Base-by-base conservation (phyloP, 2,888 invertebrate species). In the Drosophila ezoana region DNA sequence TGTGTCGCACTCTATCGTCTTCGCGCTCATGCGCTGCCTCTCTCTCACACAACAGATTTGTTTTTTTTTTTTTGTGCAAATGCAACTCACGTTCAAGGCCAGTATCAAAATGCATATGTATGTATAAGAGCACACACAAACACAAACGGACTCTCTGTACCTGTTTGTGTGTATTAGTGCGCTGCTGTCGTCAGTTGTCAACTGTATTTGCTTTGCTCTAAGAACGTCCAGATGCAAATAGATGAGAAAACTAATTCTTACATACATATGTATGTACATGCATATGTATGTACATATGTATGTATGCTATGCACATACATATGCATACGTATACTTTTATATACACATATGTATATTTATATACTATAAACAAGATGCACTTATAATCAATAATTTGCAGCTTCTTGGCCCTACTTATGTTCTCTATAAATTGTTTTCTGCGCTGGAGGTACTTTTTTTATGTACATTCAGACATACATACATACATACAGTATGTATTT, bases 1-100 rank as follows among this genome's bases (percentile, higher is more conserved):
- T 40, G 11, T 47, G 45, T 47, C 35, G 40, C 76, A 11, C 51
- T 56, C 35, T 37, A 6, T 47, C 40, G 43, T 53, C 10, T 41
- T 38, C 13, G 32, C n/a, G 20, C 65, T 44, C 32, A 23, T 35
- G 14, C 72, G 6, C 41, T 66, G 48, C 32, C 33, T n/a, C 52
- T 47, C 53, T 75, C 72, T 70, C 41, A 52, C 43, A 14, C 20
- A 49, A 20, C 54, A 44, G 35, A 54, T n/a, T n/a, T n/a, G n/a
- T n/a, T n/a, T n/a, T n/a, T n/a, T 44, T 54, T 54, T 45, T 68
- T 40, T 61, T 71, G 70, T 74, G 70, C 85, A 87, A 91, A 90
- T 91, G 91, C 91, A 91, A 90, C 92, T 91, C 90, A 91, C 89
- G 91, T 91, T 92, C 91, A 91, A 91, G 91, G 92, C 87, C 91